Evolutionary conservation across 2,888 invertebrate species (phyloP).

Genomic region (Sesia apiformis): DNA sequence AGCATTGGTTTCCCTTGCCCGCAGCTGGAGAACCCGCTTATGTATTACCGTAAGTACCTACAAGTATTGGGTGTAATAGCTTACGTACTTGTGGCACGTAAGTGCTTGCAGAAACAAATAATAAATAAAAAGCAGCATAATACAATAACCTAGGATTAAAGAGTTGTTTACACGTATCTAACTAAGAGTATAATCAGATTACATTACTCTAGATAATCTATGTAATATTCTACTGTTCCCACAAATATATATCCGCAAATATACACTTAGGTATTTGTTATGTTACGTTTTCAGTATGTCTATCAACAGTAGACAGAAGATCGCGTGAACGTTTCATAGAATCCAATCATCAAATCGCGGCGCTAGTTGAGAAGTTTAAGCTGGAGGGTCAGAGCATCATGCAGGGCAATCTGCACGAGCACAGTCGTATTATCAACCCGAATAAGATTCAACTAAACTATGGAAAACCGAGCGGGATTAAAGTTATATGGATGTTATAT

Average conservation of each 20-base stretch:
- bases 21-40: slow-evolving; percentile 96
- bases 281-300: slow-evolving; percentile 48
- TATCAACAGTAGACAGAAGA: slow-evolving; percentile 77
- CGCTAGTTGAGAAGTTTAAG: slow-evolving; percentile 93
- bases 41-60: slow-evolving; percentile 92
- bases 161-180: not conserved
- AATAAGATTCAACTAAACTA: slow-evolving; percentile 84
- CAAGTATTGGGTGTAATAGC: not conserved
- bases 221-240: no score
- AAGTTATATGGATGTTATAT: slow-evolving; percentile 80
- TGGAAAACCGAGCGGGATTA: slow-evolving; percentile 80
- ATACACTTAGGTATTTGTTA: no score
- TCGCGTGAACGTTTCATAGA: slow-evolving; percentile 94
- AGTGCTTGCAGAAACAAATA: no score
- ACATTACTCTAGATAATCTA: no score
- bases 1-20: slow-evolving; percentile 98
- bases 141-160: no score
- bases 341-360: slow-evolving; percentile 94
- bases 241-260: no score
- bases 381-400: slow-evolving; percentile 86
- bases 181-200: no score
- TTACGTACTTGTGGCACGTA: no score
- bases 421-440: slow-evolving; percentile 75
- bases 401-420: slow-evolving; percentile 75
- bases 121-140: no score